phyloP scores from a whole-genome alignment of 2,888 invertebrate genomes.

The Dryomyza anilis region DNA sequence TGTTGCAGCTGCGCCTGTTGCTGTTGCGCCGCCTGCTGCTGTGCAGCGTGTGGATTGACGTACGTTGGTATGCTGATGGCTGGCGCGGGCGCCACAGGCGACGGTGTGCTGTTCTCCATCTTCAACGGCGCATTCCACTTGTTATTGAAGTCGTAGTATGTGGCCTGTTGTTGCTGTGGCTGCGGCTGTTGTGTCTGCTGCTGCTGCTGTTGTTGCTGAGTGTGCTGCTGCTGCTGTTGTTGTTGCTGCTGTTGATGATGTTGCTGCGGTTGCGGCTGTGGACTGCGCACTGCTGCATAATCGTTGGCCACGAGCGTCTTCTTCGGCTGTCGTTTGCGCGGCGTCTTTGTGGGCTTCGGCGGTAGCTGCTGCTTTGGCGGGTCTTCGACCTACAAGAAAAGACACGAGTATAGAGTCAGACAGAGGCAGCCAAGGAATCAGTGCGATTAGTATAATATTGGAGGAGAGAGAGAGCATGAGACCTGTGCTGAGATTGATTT shows the following conservation, averaged over 20 bases:
- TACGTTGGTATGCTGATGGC: conserved; percentile 56
- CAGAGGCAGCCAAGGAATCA: too few species aligned
- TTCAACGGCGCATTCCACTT: conserved; percentile 75
- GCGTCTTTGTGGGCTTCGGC: conserved; percentile 55
- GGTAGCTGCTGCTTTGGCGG: conserved; percentile 40
- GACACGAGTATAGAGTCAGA: too few species aligned
- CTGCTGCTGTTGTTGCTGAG: conserved; percentile 42
- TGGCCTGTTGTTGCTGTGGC: conserved; percentile 58
- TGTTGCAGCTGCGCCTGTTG: conserved; percentile 47
- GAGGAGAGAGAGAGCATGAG: neutral
- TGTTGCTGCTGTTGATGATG: conserved; percentile 60
- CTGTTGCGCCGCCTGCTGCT: conserved; percentile 55
- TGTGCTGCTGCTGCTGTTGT: conserved; percentile 47
- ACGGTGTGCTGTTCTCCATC: conserved; percentile 52
- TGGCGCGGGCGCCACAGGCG: conserved; percentile 53
- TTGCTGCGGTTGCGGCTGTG: conserved; percentile 62
- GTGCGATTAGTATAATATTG: neutral
- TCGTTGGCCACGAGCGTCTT: conserved; percentile 55
- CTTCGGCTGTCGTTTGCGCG: conserved; percentile 58
- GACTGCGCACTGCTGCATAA: conserved; percentile 50
- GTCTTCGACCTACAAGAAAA: conserved; percentile 50
- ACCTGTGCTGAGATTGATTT: neutral
- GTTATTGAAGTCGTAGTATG: conserved; percentile 81
- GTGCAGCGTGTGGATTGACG: conserved; percentile 62
- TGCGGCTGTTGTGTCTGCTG: conserved; percentile 59